phyloP scores from a whole-genome alignment of 1,140 invertebrate species.

The Drosophila sulfurigaster region DNA sequence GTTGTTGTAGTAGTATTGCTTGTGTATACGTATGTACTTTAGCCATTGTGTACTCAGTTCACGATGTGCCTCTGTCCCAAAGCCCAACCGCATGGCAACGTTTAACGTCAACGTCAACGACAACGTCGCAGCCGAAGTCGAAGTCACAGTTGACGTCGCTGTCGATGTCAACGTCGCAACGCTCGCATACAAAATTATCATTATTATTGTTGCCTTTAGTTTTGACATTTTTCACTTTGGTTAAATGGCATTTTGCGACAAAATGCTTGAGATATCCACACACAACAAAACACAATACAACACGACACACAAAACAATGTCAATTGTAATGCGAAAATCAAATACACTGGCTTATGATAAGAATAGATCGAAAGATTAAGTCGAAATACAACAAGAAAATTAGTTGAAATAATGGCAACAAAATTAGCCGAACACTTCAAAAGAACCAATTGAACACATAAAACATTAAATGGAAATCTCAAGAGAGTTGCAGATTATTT shows the following conservation, averaged over 20 bases:
- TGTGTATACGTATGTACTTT: constrained; percentile 69
- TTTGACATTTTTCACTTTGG: constrained; percentile 45
- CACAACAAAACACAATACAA: too few species aligned
- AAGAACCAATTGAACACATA: too few species aligned
- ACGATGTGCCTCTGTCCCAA: constrained; percentile 56
- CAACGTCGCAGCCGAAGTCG: constrained; percentile 8
- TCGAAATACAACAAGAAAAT: neutral
- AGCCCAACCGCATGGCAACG: constrained; percentile 55
- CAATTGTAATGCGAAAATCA: constrained; percentile 20
- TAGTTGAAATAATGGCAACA: neutral
- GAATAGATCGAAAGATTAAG: neutral
- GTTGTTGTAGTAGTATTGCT: constrained; percentile 38
- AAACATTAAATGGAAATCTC: too few species aligned
- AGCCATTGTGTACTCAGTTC: constrained; percentile 80
- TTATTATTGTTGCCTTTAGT: constrained; percentile 49
- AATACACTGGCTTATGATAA: constrained; percentile 19
- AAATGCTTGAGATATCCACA: constrained; percentile 25
- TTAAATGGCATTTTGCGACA: constrained; percentile 51
- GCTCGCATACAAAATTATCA: constrained; percentile 50
- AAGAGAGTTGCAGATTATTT: too few species aligned
- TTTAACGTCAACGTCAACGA: constrained; percentile 40
- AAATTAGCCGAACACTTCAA: neutral
- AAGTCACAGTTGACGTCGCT: neutral
- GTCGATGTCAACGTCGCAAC: constrained; percentile 9
- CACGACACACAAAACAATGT: neutral